Evolutionary conservation across 2,888 invertebrate genomes (phyloP).

Genomic region (Chymomyza procnemis): DNA sequence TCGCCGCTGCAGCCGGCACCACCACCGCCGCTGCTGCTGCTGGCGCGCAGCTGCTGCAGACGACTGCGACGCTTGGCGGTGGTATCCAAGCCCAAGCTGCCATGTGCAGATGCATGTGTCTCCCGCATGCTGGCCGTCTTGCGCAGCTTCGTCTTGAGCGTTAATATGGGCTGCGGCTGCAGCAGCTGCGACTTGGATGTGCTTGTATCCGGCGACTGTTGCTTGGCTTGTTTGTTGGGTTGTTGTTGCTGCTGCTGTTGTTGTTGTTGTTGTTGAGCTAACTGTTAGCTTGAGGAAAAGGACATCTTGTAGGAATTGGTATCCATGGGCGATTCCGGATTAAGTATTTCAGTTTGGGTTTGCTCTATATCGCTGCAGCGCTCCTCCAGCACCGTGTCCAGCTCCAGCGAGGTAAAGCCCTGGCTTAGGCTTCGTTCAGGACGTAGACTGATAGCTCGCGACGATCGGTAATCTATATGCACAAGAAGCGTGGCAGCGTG

Average conservation of each 20-base stretch:
- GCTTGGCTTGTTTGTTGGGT: constrained; percentile 21
- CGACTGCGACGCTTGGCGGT: constrained; percentile 60
- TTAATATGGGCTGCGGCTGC: constrained; percentile 18
- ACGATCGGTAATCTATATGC: constrained; percentile 79
- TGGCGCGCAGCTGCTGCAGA: constrained; percentile 53
- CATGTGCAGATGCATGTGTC: constrained; percentile 4
- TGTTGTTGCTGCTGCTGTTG: constrained; percentile 34
- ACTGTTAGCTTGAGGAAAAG: constrained; percentile 75
- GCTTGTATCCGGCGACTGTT: background rate
- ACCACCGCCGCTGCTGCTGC: constrained; percentile 36
- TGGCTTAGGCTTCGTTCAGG: constrained; percentile 85
- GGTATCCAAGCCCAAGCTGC: constrained; percentile 2
- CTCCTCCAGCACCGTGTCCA: constrained; percentile 91
- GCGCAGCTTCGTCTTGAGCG: constrained; percentile 51
- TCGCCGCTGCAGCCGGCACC: constrained; percentile 35
- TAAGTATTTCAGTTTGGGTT: constrained; percentile 80
- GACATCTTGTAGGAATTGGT: constrained; percentile 74
- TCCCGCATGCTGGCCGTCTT: constrained; percentile 62
- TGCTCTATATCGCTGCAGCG: constrained; percentile 89
- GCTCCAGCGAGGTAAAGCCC: constrained; percentile 87
- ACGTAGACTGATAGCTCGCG: constrained; percentile 82
- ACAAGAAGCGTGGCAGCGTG: background rate
- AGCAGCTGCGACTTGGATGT: constrained; percentile 13
- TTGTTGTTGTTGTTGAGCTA: constrained; percentile 47
- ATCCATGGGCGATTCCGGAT: constrained; percentile 77